Percentiles rank a stretch among this genome's conserved stretches.
phyloP scores from a whole-genome alignment of 2,113 vertebrate genomes.

The Phylloscopus trochiloides region DNA sequence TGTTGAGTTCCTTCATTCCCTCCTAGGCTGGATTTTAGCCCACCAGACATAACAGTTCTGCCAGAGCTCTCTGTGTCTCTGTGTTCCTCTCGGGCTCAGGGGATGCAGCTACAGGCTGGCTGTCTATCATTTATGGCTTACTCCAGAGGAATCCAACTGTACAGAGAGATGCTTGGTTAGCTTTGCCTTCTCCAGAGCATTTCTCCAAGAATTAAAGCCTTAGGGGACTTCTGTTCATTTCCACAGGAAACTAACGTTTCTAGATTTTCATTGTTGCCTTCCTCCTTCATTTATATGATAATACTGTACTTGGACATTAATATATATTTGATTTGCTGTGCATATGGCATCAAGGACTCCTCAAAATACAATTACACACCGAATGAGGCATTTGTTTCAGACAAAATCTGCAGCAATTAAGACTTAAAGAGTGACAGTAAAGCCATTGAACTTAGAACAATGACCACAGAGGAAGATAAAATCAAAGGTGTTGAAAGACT shows the following conservation, averaged over 20 bases:
- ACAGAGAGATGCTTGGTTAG: neutral
- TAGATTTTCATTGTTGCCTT: neutral
- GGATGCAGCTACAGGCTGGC: neutral
- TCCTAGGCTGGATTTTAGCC: neutral
- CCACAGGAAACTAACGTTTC: neutral
- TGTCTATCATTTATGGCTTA: neutral
- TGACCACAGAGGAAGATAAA: neutral
- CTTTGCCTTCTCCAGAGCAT: constrained; percentile 4
- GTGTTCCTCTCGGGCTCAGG: neutral
- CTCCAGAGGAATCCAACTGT: neutral
- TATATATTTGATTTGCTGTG: neutral
- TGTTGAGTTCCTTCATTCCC: neutral
- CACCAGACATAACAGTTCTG: neutral
- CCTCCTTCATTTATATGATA: neutral
- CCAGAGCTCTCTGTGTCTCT: neutral
- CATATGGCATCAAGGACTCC: neutral
- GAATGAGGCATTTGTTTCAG: neutral
- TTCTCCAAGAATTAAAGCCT: neutral
- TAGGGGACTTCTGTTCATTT: neutral
- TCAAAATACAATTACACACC: neutral
- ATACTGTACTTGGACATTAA: neutral
- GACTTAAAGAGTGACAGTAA: neutral
- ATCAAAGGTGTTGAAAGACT: neutral
- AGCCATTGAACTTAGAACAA: neutral
- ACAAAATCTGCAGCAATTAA: neutral